phyloP scores from a whole-genome alignment of 2,797 vertebrate genomes.

The Falco rusticolus region DNA sequence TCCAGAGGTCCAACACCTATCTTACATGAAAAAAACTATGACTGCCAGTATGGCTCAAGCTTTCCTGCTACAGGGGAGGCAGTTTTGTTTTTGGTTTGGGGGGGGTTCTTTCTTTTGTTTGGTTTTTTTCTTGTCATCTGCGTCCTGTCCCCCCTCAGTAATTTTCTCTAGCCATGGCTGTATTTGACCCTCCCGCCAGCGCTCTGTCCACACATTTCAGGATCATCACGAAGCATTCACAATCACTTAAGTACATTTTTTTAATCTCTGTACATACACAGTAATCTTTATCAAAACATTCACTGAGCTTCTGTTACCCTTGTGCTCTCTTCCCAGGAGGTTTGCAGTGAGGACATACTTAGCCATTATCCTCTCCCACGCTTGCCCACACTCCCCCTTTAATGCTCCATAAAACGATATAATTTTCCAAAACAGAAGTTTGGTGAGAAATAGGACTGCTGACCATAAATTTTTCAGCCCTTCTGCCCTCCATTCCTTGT shows the following conservation, averaged over 20 bases:
- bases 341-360: not conserved
- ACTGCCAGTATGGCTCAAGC: not conserved
- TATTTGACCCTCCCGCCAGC: not conserved
- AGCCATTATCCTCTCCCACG: not conserved
- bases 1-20: not conserved
- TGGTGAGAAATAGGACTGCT: constrained; percentile 18
- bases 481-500: not conserved
- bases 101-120: not conserved
- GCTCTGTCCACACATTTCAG: not conserved
- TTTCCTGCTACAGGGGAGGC: not conserved
- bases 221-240: not conserved
- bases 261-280: not conserved
- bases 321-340: not conserved
- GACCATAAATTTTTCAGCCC: not conserved
- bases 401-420: not conserved
- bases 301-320: not conserved
- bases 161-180: not conserved
- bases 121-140: not conserved
- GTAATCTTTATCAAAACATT: constrained; percentile 25
- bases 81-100: not conserved
- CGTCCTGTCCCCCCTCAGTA: not conserved
- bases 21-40: not conserved
- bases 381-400: not conserved
- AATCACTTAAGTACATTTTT: not conserved
- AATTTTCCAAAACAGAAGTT: constrained; percentile 29